A percentile compares a stretch with the other conserved stretches of the same genome.
These are phyloP conservation scores for Sitophilus oryzae DNA, from an alignment of 1,140 invertebrate genomes.

Conservation along the genomic window DNA sequence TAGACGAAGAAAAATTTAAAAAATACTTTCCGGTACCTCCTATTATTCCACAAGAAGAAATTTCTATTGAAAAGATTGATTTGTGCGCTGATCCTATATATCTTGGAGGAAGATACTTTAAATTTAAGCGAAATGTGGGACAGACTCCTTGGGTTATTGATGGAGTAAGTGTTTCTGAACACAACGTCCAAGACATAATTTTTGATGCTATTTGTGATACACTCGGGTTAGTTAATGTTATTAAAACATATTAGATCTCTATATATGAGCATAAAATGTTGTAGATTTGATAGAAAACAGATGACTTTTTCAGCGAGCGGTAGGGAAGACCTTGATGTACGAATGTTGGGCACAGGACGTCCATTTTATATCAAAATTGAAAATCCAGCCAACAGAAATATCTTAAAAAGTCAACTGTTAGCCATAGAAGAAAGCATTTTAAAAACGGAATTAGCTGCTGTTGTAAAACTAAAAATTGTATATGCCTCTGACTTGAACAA, in stretches of 20 bases:
- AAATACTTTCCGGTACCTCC: constrained; percentile 46
- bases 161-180: constrained; percentile 71
- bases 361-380: constrained; percentile 81
- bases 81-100: constrained; percentile 52
- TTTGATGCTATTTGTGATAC: constrained; percentile 55
- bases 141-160: constrained; percentile 93
- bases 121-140: constrained; percentile 76
- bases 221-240: constrained; percentile 48
- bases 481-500: constrained; percentile 58
- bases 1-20: constrained; percentile 47
- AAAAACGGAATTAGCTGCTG: constrained; percentile 52
- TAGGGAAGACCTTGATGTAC: constrained; percentile 85
- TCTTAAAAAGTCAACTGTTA: constrained; percentile 49
- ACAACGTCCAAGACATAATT: constrained; percentile 88
- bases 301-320: constrained; percentile 78
- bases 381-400: constrained; percentile 56
- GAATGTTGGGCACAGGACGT: constrained; percentile 77
- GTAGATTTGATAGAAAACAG: constrained; percentile 21
- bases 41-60: constrained; percentile 36
- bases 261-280: constrained; percentile 7
- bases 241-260: constrained; percentile 3
- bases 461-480: constrained; percentile 61
- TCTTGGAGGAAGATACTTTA: constrained; percentile 75
- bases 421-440: constrained; percentile 59
- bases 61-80: constrained; percentile 45